These are phyloP conservation scores for Ephydatia muelleri DNA, from an alignment of 37 sponge, comb jelly and placozoan species.

Conservation along the genomic window DNA sequence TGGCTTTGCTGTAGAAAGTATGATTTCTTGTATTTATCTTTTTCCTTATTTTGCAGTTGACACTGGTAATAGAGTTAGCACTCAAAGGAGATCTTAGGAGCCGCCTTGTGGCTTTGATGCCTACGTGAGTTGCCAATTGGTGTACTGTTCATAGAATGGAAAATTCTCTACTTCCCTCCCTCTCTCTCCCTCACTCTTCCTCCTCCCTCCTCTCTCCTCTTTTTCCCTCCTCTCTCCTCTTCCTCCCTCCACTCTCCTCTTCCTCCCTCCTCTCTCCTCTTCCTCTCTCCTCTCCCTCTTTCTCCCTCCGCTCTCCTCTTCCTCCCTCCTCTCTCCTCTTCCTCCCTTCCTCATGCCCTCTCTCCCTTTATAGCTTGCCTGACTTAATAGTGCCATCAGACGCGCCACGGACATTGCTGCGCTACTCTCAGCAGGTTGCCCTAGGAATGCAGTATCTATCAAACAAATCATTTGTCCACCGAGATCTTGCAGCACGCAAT, in stretches of 20 bases:
- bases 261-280: too few relatives aligned
- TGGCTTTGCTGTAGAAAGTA: too few relatives aligned
- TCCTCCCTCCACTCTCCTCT: too few relatives aligned
- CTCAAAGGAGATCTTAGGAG: not conserved
- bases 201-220: too few relatives aligned
- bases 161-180: too few relatives aligned
- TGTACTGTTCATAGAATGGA: not conserved
- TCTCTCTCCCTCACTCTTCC: too few relatives aligned
- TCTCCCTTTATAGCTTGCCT: not conserved
- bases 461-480: constrained; percentile 28
- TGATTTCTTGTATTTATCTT: too few relatives aligned
- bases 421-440: constrained; percentile 37
- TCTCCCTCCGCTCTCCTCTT: too few relatives aligned
- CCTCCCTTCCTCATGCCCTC: not conserved
- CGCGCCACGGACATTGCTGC: not conserved
- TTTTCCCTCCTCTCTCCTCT: too few relatives aligned
- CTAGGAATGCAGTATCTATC: constrained; percentile 48
- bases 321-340: too few relatives aligned
- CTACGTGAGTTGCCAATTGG: not conserved
- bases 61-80: not conserved
- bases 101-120: not conserved
- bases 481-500: constrained; percentile 52
- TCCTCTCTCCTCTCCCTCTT: too few relatives aligned
- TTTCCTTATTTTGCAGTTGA: not conserved
- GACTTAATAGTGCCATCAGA: too few relatives aligned